Base-by-base conservation (phyloP, 2,888 invertebrate species). In the Melanchra persicariae region DNA sequence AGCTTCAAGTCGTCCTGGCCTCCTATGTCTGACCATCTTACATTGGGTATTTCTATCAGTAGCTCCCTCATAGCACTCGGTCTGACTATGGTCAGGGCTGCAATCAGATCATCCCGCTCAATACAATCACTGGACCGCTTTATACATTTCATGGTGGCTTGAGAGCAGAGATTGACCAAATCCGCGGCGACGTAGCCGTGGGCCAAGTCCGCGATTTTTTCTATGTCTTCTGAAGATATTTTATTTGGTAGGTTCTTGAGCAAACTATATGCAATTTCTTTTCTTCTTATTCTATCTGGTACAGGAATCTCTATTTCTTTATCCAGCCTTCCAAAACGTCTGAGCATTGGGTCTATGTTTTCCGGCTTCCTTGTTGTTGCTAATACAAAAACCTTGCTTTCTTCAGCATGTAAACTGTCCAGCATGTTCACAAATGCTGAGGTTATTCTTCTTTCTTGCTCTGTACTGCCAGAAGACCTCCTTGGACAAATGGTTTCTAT, bases 171-270 rank as follows among this genome's bases (percentile, higher is more conserved):
- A 73, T 97, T 97, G 0, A 97, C 96, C 62, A 99, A 94, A 96
- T 99, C 99, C 0, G 98, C 98, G 9, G 98, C 99, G 1, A 99
- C 99, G 95, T 97, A 99, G 0, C 99, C 99, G 92, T 99, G 99
- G 9, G 98, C 98, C 58, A 96, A 93, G 74, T 97, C 96, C 0
- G 98, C 97, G 66, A 99, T 96, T 67, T 96, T 91, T 74, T 96
- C 93, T 12, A 98, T 91, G 30, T 98, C 97, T 10, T 95, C 91
- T 0, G 93, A 88, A 5, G 90, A 93, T 34, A 98, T 89, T 70
- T 91, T 92, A 86, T 97, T 96, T 0, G 96, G 92, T 4, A 97
- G 90, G 69, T 94, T 96, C 37, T 89, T 88, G 0, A 99, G 93
- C 63, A 98, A 90, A 84, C 97, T 97, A 34, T 92, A 88, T 5